Conservation (phyloP, 2,113 vertebrate species). For the Fulica atra region DNA sequence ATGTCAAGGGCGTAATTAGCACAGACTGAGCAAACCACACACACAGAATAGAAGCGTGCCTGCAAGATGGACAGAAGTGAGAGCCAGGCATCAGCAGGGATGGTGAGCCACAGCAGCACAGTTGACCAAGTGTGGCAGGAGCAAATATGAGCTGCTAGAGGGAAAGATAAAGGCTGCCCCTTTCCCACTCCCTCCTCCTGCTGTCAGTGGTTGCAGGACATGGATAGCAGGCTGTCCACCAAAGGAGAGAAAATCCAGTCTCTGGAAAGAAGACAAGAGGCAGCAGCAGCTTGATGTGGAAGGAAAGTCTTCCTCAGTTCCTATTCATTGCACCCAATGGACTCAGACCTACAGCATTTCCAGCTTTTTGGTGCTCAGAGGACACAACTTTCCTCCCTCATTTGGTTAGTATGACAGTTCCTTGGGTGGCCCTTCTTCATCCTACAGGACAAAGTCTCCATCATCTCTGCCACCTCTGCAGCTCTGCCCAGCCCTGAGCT, state of each 20-base stretch:
- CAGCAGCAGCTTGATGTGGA: not conserved
- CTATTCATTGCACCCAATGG: not conserved
- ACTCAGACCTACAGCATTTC: not conserved
- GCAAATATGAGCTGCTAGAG: not conserved
- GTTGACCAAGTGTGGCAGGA: not conserved
- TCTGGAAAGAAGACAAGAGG: not conserved
- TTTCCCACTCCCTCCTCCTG: not conserved
- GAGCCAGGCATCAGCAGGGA: not conserved
- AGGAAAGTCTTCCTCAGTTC: not conserved
- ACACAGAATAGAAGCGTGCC: not conserved
- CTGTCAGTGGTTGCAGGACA: not conserved
- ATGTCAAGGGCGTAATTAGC: constrained; percentile 72
- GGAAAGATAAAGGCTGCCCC: not conserved
- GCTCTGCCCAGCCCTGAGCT: not conserved
- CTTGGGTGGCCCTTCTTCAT: not conserved
- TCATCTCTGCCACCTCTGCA: not conserved
- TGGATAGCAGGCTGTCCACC: not conserved
- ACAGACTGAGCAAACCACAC: constrained; percentile 60
- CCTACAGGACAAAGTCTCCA: not conserved
- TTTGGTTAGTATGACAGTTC: not conserved
- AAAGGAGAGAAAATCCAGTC: not conserved
- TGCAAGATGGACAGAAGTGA: not conserved
- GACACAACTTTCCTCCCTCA: not conserved
- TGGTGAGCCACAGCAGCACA: not conserved
- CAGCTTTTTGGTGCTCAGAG: not conserved